These are phyloP conservation scores for Morus bassanus DNA, from an alignment of 2,797 vertebrate genomes.

Conservation along the genomic window DNA sequence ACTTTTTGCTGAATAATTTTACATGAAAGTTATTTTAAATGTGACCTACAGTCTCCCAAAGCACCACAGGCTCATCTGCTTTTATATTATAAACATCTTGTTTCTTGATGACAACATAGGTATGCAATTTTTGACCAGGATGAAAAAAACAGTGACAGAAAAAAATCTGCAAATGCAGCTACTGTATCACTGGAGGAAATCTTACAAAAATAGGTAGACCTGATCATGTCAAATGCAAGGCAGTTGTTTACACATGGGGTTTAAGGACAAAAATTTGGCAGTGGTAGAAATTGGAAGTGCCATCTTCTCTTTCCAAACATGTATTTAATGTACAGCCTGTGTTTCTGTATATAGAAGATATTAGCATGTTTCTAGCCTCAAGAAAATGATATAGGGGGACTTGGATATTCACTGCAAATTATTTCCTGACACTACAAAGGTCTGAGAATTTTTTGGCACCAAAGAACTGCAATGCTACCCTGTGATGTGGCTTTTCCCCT, in stretches of 20 bases:
- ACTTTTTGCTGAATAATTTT: conserved; percentile 41
- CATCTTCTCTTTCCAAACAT: not conserved
- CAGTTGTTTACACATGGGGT: not conserved
- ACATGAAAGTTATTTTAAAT: not conserved
- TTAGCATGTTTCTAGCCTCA: conserved; percentile 28
- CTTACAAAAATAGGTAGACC: not conserved
- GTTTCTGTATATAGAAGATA: not conserved
- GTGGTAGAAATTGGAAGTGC: not conserved
- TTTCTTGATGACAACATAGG: not conserved
- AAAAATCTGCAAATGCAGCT: not conserved
- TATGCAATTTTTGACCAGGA: not conserved
- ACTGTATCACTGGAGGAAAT: not conserved
- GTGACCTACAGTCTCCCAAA: conserved; percentile 5
- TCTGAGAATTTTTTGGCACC: conserved; percentile 24
- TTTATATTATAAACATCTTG: not conserved
- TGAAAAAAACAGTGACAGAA: not conserved
- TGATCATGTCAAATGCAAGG: not conserved
- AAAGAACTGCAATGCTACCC: not conserved
- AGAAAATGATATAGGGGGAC: not conserved
- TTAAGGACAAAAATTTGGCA: not conserved
- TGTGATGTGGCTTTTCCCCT: conserved; percentile 19
- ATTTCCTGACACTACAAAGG: not conserved
- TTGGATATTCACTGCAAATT: conserved; percentile 36
- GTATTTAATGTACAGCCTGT: not conserved
- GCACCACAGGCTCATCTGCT: not conserved